phyloP scores from a whole-genome alignment of 2,888 invertebrate genomes.

The Mythimna impura region DNA sequence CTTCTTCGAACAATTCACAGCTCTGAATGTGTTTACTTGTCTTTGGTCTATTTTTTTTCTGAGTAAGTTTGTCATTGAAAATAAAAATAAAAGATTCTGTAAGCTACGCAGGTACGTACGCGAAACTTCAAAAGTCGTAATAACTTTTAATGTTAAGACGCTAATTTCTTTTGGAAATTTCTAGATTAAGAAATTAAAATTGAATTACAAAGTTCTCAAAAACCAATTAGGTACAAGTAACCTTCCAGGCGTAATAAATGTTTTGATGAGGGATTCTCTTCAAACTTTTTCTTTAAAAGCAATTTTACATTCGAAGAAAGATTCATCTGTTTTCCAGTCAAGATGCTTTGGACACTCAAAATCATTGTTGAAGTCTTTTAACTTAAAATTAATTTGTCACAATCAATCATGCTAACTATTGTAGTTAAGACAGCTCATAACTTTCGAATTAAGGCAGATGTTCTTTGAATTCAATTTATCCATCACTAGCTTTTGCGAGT shows the following conservation, averaged over 20 bases:
- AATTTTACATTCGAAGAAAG: slow-evolving; percentile 53
- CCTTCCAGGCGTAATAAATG: slow-evolving; percentile 69
- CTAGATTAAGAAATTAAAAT: slow-evolving; percentile 66
- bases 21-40: no score
- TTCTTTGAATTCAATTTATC: slow-evolving; percentile 3
- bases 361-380: slow-evolving; percentile 19
- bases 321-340: slow-evolving; percentile 52
- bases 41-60: not conserved
- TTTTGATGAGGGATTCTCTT: slow-evolving; percentile 68
- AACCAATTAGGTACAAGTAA: slow-evolving; percentile 72
- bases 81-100: not conserved
- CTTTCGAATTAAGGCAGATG: not conserved
- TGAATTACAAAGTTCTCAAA: slow-evolving; percentile 71
- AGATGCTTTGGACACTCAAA: slow-evolving; percentile 43
- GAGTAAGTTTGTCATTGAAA: not conserved
- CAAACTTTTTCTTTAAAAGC: slow-evolving; percentile 58
- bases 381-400: slow-evolving; percentile 23
- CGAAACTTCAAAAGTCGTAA: slow-evolving; percentile 35
- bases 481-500: not conserved
- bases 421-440: not conserved
- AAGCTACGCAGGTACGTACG: slow-evolving; percentile 37
- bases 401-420: slow-evolving; percentile 37
- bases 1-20: no score
- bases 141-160: slow-evolving; percentile 46
- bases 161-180: slow-evolving; percentile 60